Evolutionary conservation across 2,888 invertebrate genomes (phyloP).

Genomic region (Mesorhabditis sp.): DNA sequence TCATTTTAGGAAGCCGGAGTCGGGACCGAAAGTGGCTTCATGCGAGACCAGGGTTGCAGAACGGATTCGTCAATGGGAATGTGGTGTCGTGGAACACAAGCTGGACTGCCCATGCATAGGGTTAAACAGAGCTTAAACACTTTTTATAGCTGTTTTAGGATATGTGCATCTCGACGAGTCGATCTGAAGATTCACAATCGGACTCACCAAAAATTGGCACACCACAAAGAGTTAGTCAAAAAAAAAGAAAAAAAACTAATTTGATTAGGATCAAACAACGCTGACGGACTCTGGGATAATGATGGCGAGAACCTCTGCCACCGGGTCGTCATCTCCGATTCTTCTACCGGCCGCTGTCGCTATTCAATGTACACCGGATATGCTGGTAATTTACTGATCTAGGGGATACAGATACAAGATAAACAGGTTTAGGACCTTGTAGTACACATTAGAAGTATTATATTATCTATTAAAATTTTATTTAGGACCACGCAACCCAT

Average conservation of each 20-base stretch:
- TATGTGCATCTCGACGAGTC: constrained; percentile 5
- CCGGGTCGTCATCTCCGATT: background rate
- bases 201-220: background rate
- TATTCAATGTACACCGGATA: background rate
- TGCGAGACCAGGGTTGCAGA: background rate
- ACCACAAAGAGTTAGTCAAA: background rate
- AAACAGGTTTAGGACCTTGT: too few relatives aligned
- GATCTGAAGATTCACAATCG: background rate
- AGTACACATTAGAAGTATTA: too few relatives aligned
- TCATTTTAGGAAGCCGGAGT: constrained; percentile 2
- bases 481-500: background rate
- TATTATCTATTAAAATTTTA: background rate
- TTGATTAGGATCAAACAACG: constrained; percentile 1
- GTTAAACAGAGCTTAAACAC: background rate
- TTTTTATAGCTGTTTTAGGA: background rate
- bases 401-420: too few relatives aligned
- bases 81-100: constrained; percentile 1
- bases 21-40: background rate
- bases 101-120: background rate
- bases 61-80: constrained; percentile 4
- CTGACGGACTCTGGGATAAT: background rate
- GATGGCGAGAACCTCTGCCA: background rate
- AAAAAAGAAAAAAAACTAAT: background rate
- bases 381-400: background rate
- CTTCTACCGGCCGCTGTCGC: background rate